phyloP scores from a whole-genome alignment of 2,888 invertebrate species.

The Meloe dianella region DNA sequence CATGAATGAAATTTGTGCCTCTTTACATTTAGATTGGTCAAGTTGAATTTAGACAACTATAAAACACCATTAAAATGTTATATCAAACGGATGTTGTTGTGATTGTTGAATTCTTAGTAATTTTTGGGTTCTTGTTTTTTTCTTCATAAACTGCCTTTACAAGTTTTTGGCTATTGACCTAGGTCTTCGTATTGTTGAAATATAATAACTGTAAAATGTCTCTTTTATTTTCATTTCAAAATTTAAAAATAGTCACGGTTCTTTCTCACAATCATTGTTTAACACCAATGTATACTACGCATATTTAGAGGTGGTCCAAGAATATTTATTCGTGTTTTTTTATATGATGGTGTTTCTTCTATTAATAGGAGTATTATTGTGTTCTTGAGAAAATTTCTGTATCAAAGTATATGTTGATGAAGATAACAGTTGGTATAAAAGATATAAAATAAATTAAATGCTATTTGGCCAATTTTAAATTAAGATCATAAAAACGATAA shows the following conservation, averaged over 20 bases:
- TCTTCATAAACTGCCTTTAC: neutral
- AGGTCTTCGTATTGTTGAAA: neutral
- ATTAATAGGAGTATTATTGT: too few species aligned
- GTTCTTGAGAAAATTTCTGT: neutral
- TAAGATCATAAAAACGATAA: too few species aligned
- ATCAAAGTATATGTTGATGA: too few species aligned
- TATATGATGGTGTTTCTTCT: neutral
- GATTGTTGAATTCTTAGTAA: neutral
- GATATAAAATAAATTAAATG: too few species aligned
- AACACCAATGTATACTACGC: neutral
- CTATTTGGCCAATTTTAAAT: too few species aligned
- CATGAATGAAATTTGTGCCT: too few species aligned
- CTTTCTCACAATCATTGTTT: neutral
- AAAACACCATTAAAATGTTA: neutral
- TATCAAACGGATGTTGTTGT: neutral
- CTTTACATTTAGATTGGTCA: too few species aligned
- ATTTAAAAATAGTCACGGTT: neutral
- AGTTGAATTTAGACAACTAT: neutral
- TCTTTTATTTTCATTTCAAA: neutral
- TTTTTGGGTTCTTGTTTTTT: neutral
- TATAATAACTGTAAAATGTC: neutral
- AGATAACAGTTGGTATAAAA: too few species aligned
- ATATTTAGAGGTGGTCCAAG: neutral
- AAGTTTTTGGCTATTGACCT: conserved; percentile 3
- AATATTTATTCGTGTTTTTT: neutral